Evolutionary conservation across 2,888 invertebrate species (phyloP), one percentile per base, ranked within the genome.

Genomic region (Torymus aiolomorphi): DNA sequence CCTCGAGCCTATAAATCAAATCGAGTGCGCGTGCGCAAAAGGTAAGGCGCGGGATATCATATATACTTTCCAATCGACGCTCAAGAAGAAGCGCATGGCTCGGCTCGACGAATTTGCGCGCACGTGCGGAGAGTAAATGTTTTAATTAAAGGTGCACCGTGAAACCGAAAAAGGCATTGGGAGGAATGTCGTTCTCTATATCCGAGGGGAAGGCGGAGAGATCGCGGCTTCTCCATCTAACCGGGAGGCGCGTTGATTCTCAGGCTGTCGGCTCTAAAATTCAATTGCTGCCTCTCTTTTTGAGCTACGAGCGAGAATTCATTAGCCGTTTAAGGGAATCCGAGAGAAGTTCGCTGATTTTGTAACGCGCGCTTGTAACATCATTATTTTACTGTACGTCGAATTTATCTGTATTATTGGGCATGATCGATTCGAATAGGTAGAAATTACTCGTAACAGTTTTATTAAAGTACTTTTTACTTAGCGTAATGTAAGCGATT

Each of bases 231-330:
- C 59, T 16, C 66, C 51, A 80, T 67, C 66, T 42, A 66, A 62
- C 71, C 80, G 67, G 72, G 18, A 54, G 70, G 59, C 63, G 65
- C 66, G 65, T 74, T 57, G 57, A 74, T 74, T 57, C 65, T 74
- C 14, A 24, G 62, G 65, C 74, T 74, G 74, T 74, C 75, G 71
- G 63, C 76, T 61, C 61, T 42, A 71, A 77, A 71, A 77, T 65
- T 78, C 78, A 73, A 78, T 78, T 42, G 42, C 42, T 42, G 42
- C 42, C 42, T 42, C 42, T 42, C 5, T 42, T 42, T 42, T 14
- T 49, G n/a, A 14, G 59, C 20, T 20, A 18, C 59, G 57, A 16
- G 57, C 16, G 18, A 13, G 57, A 56, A 56, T n/a, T 56, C 16
- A 56, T 56, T 56, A 16, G 4, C 14, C 56, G 16, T n/a, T 56